Evolutionary conservation across 2,113 vertebrate species (phyloP).

Genomic region (Mormoops blainvillei): DNA sequence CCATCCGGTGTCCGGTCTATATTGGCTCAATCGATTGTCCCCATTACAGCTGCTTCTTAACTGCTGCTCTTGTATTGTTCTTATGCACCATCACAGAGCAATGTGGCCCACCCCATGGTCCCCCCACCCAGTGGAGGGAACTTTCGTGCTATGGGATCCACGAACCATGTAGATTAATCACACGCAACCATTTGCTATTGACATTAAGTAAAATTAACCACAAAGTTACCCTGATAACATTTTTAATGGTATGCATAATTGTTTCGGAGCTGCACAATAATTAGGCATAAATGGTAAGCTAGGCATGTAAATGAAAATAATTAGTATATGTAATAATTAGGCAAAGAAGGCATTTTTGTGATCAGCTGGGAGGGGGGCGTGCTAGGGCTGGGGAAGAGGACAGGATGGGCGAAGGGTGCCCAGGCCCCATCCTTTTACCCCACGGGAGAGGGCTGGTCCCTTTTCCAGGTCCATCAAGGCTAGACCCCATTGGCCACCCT

Average conservation of each 20-base stretch:
- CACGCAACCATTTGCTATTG: background rate
- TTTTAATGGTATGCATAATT: constrained; percentile 59
- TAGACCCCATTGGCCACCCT: background rate
- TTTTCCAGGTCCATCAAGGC: background rate
- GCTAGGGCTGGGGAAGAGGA: background rate
- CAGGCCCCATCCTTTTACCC: background rate
- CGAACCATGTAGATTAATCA: background rate
- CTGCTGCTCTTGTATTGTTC: background rate
- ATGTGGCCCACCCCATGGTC: background rate
- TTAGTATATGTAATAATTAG: constrained; percentile 62
- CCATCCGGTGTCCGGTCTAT: background rate
- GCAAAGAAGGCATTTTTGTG: constrained; percentile 42
- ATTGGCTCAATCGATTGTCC: background rate
- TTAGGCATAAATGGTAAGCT: constrained; percentile 66
- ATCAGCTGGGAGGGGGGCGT: background rate
- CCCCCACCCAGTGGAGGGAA: background rate
- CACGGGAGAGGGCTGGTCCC: background rate
- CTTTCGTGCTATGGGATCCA: background rate
- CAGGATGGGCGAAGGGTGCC: background rate
- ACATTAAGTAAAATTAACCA: constrained; percentile 49
- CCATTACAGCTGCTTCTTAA: background rate
- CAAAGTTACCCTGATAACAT: constrained; percentile 17
- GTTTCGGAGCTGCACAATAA: constrained; percentile 53
- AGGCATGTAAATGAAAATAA: constrained; percentile 70
- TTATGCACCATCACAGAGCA: background rate